Evolutionary conservation across 2,888 invertebrate species (phyloP), one percentile per base, ranked within the genome.

Genomic region (Salpingus planirostris): DNA sequence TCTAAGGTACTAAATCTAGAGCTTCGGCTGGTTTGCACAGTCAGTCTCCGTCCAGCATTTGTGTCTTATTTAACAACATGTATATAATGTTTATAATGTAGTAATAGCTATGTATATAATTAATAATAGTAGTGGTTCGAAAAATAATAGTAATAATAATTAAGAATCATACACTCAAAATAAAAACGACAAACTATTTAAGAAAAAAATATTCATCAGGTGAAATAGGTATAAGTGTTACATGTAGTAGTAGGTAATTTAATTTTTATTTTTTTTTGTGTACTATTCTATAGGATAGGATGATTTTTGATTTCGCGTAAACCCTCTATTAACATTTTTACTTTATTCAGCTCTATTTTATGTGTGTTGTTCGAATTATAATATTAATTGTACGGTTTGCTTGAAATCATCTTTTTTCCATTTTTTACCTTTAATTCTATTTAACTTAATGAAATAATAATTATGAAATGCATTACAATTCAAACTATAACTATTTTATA

Each of bases 11-110:
- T 61, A 63, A 21, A 55, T 63, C 62, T 64, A 64, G 59, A 58
- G 59, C 59, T n/a, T n/a, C n/a, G 57, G 62, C 64, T 64, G 64
- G 62, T 61, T 59, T 64, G 62, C 62, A 62, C 59, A 58, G 55
- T 64, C 64, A 64, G 62, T 64, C 64, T 65, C 64, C 61, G 57
- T 62, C 61, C 64, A 64, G 62, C 55, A 43, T 46, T 44, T 54
- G 54, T 49, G 44, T 23, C 15, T 29, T 7, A 21, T 13, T 24
- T 26, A 26, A 15, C 54, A 58, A 57, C 52, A 57, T 57, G 53
- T 55, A 59, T 43, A 38, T 41, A 23, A 10, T 18, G 18, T 18
- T 18, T 18, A 6, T 23, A 4, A 23, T 23, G 4, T 6, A 23
- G n/a, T n/a, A n/a, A n/a, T n/a, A n/a, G n/a, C n/a, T n/a, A n/a